Evolutionary conservation across 2,113 vertebrate genomes (phyloP), one percentile per base, ranked within the genome.

Genomic region (Aleadryas rufinucha): DNA sequence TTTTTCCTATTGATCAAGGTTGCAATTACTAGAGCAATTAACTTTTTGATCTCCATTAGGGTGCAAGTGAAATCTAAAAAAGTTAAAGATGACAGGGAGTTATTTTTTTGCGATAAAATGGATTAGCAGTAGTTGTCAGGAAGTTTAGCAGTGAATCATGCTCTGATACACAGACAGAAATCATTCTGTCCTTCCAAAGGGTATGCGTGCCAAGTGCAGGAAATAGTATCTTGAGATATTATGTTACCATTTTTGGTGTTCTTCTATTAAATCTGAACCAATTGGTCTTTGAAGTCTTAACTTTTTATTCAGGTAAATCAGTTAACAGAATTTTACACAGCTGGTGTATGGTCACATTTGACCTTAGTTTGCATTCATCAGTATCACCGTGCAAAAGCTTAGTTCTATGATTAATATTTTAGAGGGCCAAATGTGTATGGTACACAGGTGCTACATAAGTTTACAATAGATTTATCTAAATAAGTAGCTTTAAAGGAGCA

Each of bases 11-110:
- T 91, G 74, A 84, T 77, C 69, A 52, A 84, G 42, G 30, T 54
- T 88, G 47, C 13, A 86, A 80, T 84, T 90, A 75, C 54, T 66
- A 39, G 30, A 93, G 15, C 63, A 85, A 69, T 84, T 94, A 82
- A 80, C 70, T 66, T 95, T 79, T 76, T 93, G 35, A 70, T 93
- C 68, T 87, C 75, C 23, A 22, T 69, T 42, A 31, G 3, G 19
- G 16, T 90, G 10, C 44, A 80, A 65, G 30, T 37, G 30, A 82
- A 82, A 63, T 47, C 28, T 49, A 53, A 33, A 79, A 35, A 66
- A 57, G 37, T 63, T 59, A 6, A 33, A 95, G 83, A 71, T 50
- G 11, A 44, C 52, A 66, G 3, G 8, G 47, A 44, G 44, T 18
- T 50, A 7, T 47, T 72, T 53, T 75, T 87, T 75, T 61, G 45